phyloP scores from a whole-genome alignment of 2,797 vertebrate genomes.

The Tympanoctomys barrerae region DNA sequence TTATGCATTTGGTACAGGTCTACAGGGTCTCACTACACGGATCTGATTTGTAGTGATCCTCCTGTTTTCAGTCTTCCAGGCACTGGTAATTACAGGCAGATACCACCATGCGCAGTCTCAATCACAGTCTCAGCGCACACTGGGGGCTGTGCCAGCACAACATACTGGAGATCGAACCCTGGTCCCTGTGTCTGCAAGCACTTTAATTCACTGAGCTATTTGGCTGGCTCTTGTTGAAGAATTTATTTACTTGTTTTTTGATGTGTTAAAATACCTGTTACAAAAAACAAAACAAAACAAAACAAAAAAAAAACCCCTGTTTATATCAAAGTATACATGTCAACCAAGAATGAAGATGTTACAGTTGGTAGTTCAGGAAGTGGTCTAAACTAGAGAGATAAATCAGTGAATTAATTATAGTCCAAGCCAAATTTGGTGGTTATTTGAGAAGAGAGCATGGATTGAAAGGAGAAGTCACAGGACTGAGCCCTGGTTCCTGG shows the following conservation, averaged over 20 bases:
- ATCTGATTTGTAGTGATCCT: too few relatives aligned
- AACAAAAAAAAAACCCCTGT: background rate
- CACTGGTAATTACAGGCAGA: too few relatives aligned
- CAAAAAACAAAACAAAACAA: too few relatives aligned
- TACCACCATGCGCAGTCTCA: too few relatives aligned
- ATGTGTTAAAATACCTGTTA: background rate
- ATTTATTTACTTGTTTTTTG: background rate
- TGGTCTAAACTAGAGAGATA: background rate
- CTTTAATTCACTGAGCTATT: too few relatives aligned
- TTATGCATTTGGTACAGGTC: background rate
- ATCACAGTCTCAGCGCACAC: too few relatives aligned
- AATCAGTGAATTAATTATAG: background rate
- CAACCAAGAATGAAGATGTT: background rate
- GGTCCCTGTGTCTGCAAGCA: too few relatives aligned
- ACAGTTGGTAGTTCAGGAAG: background rate
- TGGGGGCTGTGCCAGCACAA: too few relatives aligned
- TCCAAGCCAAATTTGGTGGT: background rate
- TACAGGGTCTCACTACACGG: too few relatives aligned
- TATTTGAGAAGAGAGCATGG: background rate
- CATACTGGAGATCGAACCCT: too few relatives aligned
- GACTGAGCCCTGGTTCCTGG: background rate
- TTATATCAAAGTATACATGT: background rate
- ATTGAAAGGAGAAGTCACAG: background rate
- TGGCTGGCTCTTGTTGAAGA: background rate
- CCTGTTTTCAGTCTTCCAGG: too few relatives aligned